Conservation (phyloP, 2,113 vertebrate species). For the Sakesphorus luctuosus region DNA sequence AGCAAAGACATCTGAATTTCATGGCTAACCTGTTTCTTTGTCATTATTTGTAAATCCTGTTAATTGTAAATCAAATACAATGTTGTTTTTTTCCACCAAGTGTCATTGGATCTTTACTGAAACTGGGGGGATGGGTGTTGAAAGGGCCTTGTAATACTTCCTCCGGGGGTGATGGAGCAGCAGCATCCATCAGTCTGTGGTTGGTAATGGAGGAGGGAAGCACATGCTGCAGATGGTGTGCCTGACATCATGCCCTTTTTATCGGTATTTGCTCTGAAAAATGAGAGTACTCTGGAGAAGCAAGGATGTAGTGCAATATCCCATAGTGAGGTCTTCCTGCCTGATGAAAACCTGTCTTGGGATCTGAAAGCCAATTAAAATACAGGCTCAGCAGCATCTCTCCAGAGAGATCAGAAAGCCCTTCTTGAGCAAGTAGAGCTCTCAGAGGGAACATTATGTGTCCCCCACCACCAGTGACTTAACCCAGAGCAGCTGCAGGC, state of each 20-base stretch:
- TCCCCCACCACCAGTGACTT: not conserved
- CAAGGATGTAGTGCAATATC: not conserved
- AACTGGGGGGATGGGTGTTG: not conserved
- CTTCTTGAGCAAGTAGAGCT: not conserved
- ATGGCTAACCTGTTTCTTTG: conserved; percentile 64
- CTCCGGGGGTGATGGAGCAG: not conserved
- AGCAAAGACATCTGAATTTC: conserved; percentile 56
- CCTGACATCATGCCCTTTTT: conserved; percentile 21
- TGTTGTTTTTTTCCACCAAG: conserved; percentile 75
- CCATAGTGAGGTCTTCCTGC: not conserved
- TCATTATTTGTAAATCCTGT: conserved; percentile 80
- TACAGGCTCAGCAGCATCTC: not conserved
- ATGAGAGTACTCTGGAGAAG: conserved; percentile 23
- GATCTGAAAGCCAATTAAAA: conserved; percentile 9
- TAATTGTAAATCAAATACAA: conserved; percentile 81
- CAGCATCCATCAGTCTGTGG: not conserved
- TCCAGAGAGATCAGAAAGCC: not conserved
- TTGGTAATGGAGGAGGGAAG: not conserved
- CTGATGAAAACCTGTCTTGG: not conserved
- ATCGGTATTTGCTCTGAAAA: conserved; percentile 33
- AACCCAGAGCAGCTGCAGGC: not conserved
- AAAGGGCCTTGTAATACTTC: not conserved
- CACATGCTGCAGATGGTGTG: not conserved
- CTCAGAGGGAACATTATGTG: not conserved
- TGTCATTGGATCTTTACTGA: conserved; percentile 46